Base-by-base conservation (phyloP, 2,113 vertebrate genomes). In the Phalacrocorax brasilianus region DNA sequence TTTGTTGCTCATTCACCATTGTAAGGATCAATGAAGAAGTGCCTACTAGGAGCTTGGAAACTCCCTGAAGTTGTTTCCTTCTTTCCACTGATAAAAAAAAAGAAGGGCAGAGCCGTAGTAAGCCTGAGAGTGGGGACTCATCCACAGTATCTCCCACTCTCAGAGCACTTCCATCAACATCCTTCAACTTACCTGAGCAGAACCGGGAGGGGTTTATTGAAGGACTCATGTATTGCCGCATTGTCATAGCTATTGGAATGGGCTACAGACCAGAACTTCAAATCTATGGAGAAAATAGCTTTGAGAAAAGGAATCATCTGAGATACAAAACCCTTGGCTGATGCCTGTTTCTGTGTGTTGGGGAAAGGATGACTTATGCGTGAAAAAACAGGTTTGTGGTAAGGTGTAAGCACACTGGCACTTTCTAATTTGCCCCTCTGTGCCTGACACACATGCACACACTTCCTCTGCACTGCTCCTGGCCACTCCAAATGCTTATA, bases 401-500 rank as follows among this genome's bases (percentile, higher is more conserved):
- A 74, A 70, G 23, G 2, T 40, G 8, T 49, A 45, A 85, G 1
- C 3, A n/a, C 18, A 44, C 21, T 28, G 45, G 35, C 32, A 19
- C 2, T 35, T 76, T 68, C 38, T 55, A 19, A 45, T 79, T 72
- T 90, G 4, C 10, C 22, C 5, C 14, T 52, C 28, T 71, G 11
- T 3, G 2, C 13, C 8, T 7, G 18, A 11, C 0, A 2, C 5
- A 32, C 6, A 5, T 16, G 44, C 3, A 32, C 8, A 11, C 12
- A 45, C 8, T 38, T 44, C 10, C 7, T 52, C 15, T 35, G n/a
- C 53, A 26, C 20, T 56, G 8, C 5, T 19, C 8, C 53, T 59
- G 44, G 6, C 14, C 20, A 27, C 40, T 63, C 11, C n/a, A 72
- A 58, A 47, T 38, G 15, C 13, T 89, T 72, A 28, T 14, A 33